Conservation (phyloP, 2,797 vertebrate species). For the Brachyrhaphis roseni region DNA sequence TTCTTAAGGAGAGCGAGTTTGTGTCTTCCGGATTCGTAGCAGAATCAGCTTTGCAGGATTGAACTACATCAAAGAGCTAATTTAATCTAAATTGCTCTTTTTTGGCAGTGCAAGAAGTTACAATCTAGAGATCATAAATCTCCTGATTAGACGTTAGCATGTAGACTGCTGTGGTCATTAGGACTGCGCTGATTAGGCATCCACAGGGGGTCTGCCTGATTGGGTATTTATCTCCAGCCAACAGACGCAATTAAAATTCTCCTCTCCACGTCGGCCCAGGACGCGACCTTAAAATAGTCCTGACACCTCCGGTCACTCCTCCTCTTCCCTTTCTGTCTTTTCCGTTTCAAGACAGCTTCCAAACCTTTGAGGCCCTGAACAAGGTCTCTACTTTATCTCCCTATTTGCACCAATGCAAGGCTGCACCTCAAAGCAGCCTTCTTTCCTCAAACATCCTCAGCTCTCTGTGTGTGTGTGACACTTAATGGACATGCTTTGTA, state of each 20-base stretch:
- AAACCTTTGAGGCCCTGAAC: constrained; percentile 54
- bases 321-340: constrained; percentile 43
- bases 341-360: constrained; percentile 54
- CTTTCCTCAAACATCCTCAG: not conserved
- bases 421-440: constrained; percentile 30
- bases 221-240: constrained; percentile 83
- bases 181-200: constrained; percentile 73
- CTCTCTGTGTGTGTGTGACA: constrained; percentile 8
- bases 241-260: constrained; percentile 82
- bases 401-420: constrained; percentile 21
- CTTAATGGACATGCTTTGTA: constrained; percentile 43
- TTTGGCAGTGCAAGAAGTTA: constrained; percentile 44
- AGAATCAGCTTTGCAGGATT: constrained; percentile 32
- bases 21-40: constrained; percentile 20
- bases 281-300: constrained; percentile 65
- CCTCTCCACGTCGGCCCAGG: constrained; percentile 63
- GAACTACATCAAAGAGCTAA: constrained; percentile 44
- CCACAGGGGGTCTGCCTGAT: constrained; percentile 73
- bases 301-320: constrained; percentile 11
- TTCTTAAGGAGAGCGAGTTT: not conserved
- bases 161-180: constrained; percentile 77
- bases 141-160: constrained; percentile 68
- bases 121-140: constrained; percentile 57
- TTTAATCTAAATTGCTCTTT: constrained; percentile 38
- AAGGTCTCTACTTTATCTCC: constrained; percentile 55